Base-by-base conservation (phyloP, 2,113 vertebrate species). In the Brachionichthys hirsutus region DNA sequence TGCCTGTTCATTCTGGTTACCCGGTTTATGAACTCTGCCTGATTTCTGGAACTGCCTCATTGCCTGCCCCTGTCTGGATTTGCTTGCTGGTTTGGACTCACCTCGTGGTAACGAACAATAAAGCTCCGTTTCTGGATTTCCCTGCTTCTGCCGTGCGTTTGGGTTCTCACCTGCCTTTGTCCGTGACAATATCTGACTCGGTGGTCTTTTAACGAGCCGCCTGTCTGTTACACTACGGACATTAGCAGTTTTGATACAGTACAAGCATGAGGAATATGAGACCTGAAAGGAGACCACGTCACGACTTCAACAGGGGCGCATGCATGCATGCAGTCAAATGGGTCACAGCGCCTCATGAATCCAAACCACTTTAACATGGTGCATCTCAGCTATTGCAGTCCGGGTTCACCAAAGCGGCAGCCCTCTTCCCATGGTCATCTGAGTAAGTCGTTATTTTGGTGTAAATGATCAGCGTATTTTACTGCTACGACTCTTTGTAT, bases 401-500 rank as follows among this genome's bases (percentile, higher is more conserved):
- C 67, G 45, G 60, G 9, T 43, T 8, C 60, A 30, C 46, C 48
- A 20, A 41, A 64, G 38, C 36, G 63, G 51, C 34, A 48, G 43
- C 48, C 40, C 64, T 56, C 38, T 43, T 78, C 67, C 69, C 51
- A 60, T 51, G 58, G 54, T 70, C 76, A 65, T 69, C 67, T 59
- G 53, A 59, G 54, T 48, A 77, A 46, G 78, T 84, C 61, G 80
- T 80, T 71, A 75, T 61, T 70, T 63, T 63, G 34, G 24, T 66
- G 48, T 77, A 55, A 80, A 70, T 74, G 75, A 35, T 71, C 61
- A 59, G 40, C 62, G 73, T 63, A 42, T 75, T 64, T 61, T 63
- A 54, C 80, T 81, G 60, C 89, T 90, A 30, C 24, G 9, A 91
- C 87, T 90, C 88, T 78, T 83, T 92, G 77, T 82, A 90, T 89